Percentiles rank a stretch among this genome's conserved stretches.
These are phyloP conservation scores for Pomatorhinus ruficollis DNA, from an alignment of 2,113 vertebrate genomes.

Conservation along the genomic window DNA sequence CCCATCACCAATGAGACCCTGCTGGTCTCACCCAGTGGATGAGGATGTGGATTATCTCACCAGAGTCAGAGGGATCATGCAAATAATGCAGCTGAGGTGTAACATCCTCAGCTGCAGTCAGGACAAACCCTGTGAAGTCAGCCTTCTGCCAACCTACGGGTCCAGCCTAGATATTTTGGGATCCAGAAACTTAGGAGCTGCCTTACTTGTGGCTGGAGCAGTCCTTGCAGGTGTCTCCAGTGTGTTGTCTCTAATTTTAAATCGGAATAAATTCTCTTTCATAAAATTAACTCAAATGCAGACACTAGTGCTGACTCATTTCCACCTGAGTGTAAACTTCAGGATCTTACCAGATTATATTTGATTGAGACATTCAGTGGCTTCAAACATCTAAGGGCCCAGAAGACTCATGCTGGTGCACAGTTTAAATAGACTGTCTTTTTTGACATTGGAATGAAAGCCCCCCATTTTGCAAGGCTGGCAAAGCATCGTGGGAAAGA, in stretches of 20 bases:
- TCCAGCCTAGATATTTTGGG: not conserved
- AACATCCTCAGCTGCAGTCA: fast-evolving
- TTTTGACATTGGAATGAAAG: not conserved
- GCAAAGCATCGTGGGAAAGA: not conserved
- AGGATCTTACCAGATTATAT: not conserved
- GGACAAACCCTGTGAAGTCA: not conserved
- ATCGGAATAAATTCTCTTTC: not conserved
- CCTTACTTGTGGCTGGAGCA: not conserved
- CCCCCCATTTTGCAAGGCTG: not conserved
- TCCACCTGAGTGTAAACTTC: not conserved
- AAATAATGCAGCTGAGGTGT: not conserved
- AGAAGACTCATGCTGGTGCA: not conserved
- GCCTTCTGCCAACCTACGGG: not conserved
- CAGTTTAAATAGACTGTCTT: not conserved
- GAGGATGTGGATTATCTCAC: not conserved
- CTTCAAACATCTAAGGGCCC: not conserved
- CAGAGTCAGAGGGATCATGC: not conserved
- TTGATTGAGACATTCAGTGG: not conserved
- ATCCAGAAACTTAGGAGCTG: not conserved
- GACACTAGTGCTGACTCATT: not conserved
- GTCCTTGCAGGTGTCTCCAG: not conserved
- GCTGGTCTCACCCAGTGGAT: not conserved
- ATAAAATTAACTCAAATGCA: not conserved
- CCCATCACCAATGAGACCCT: not conserved
- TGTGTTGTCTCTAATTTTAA: not conserved